phyloP scores from a whole-genome alignment of 2,888 invertebrate genomes.

The Tetranychus truncatus region DNA sequence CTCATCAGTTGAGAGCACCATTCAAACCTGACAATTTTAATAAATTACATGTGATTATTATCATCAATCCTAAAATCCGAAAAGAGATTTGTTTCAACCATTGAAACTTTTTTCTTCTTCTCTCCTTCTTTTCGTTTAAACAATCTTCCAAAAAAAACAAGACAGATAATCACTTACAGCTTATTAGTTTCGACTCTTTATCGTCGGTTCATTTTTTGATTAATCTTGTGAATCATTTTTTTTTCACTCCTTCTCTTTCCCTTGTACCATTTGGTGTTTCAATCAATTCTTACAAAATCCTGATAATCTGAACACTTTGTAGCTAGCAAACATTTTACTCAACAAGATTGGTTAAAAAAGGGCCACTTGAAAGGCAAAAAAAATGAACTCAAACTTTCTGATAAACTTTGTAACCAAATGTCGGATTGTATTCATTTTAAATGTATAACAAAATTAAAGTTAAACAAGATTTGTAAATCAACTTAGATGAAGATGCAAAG shows the following conservation, averaged over 20 bases:
- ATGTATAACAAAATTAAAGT: neutral
- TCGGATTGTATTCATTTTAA: too few relatives aligned
- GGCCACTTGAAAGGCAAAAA: too few relatives aligned
- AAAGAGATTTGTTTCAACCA: neutral
- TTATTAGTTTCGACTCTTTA: too few relatives aligned
- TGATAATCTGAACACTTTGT: neutral
- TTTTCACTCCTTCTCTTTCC: neutral
- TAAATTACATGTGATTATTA: too few relatives aligned
- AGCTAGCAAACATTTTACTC: neutral
- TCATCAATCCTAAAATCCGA: too few relatives aligned
- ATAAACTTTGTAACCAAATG: too few relatives aligned
- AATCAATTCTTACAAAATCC: neutral
- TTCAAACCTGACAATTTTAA: too few relatives aligned
- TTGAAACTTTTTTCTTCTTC: neutral
- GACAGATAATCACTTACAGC: neutral
- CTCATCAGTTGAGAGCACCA: too few relatives aligned
- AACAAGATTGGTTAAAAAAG: neutral
- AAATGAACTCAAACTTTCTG: neutral
- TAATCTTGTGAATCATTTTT: neutral
- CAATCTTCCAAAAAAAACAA: neutral
- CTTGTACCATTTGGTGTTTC: neutral
- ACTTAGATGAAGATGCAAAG: neutral
- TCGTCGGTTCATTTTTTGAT: too few relatives aligned
- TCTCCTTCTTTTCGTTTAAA: neutral
- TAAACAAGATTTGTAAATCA: neutral